These are phyloP conservation scores for Arrhopalites spinosus DNA, from an alignment of 2,888 invertebrate species.

Conservation along the genomic window DNA sequence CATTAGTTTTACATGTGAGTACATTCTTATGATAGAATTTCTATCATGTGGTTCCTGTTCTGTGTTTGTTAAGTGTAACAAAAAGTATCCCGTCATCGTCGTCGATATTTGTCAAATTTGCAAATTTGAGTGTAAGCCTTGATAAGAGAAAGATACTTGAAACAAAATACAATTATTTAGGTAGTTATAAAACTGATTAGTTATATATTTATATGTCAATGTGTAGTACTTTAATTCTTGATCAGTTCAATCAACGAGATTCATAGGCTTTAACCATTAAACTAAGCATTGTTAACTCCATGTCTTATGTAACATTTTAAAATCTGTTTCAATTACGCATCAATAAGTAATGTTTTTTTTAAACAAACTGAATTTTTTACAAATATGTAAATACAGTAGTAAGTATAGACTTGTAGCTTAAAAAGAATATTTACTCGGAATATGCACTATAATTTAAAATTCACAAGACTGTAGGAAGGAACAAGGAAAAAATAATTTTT, in stretches of 20 bases:
- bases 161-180: too few species aligned
- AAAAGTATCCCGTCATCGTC: not conserved
- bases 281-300: too few species aligned
- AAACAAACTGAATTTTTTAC: not conserved
- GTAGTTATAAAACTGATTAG: too few species aligned
- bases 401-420: not conserved
- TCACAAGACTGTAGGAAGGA: not conserved
- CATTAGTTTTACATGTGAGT: not conserved
- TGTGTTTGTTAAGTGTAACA: too few species aligned
- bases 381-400: not conserved
- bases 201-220: too few species aligned
- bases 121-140: not conserved
- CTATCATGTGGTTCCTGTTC: not conserved
- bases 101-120: not conserved
- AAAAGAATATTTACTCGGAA: not conserved
- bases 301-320: not conserved
- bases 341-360: not conserved
- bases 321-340: not conserved
- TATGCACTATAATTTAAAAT: not conserved
- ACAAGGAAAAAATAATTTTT: not conserved
- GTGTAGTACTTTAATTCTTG: too few species aligned
- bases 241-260: too few species aligned
- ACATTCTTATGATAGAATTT: not conserved
- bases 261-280: too few species aligned
- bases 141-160: too few species aligned